Evolutionary conservation across 2,888 invertebrate genomes (phyloP), one percentile per base, ranked within the genome.

Genomic region (Eucriotettix oculatus): DNA sequence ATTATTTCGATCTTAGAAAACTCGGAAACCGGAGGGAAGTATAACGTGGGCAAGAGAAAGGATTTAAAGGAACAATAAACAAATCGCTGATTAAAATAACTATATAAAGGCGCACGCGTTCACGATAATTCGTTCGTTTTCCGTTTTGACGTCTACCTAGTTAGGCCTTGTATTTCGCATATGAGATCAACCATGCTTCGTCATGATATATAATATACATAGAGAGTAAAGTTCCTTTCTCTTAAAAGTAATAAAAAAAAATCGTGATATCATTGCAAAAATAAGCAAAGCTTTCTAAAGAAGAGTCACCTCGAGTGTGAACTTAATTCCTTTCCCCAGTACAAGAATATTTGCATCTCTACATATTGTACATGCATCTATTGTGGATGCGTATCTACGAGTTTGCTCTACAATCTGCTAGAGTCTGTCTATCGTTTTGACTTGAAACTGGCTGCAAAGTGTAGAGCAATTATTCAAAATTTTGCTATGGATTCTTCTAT

Each of bases 131-230:
- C 44, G 16, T 59, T 60, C 42, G 56, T 59, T 59, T 59, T 59
- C 59, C 61, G 43, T 62, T 62, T 59, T 42, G 48, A 14, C 52
- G 43, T 57, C 61, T 62, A 62, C 57, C 60, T 62, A 60, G 53
- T 64, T 62, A 64, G 64, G 64, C 64, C 64, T 58, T 64, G 57
- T 58, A 40, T 58, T 63, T 61, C 59, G 48, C 48, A 59, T 55
- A 55, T 64, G 64, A 64, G 64, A 64, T 64, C 64, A 64, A 58
- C 61, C 59, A 60, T 60, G 62, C 60, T 60, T 58, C 56, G 54
- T 60, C 48, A 63, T 56, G 56, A 60, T 58, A 62, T 56, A 57
- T 42, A 57, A 62, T 29, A 29, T 29, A 29, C 29, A 29, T 29
- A 29, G 29, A 29, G 29, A 29, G 29, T 29, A 29, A 29, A 57